Base-by-base conservation (phyloP, 2,888 invertebrate species). In the Lasioglossum oenotherae region DNA sequence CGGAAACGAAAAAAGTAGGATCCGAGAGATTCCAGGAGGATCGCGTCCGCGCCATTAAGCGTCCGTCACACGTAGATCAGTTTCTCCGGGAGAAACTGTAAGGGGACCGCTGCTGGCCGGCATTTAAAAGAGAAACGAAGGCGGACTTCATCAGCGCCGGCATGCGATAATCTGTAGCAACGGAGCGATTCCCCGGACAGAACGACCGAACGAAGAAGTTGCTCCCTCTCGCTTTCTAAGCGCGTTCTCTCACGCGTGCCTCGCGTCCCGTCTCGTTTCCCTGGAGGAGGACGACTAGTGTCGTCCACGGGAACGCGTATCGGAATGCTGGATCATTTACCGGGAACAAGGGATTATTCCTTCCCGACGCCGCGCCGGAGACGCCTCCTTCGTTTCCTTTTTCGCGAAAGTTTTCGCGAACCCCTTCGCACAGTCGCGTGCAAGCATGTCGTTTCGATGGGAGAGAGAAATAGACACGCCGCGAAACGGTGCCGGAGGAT, bases 211-310 rank as follows among this genome's bases (percentile, higher is more conserved):
- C 78, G 75, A 71, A 86, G 75, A 73, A 81, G 72, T 67, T 38
- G 83, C 69, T 74, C 72, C 57, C 81, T 85, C 87, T 86, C 83
- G 84, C 83, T 89, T 89, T 89, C 90, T 90, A 88, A 87, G 82
- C 69, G 81, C 71, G 44, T 74, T 69, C 69, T 64, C 27, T 53
- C 79, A 69, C 72, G 81, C 80, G 82, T 73, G 74, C 75, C 8
- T 1, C 53, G 23, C 10, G 8, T n/a, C 53, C 23, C 53, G 86
- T 80, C 81, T 79, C 60, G 16, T 16, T 46, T 14, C 27, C 64
- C 64, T 16, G 64, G 64, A 31, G 64, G 16, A 88, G 80, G 78
- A 84, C 57, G 75, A 16, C 64, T 31, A 46, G 74, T 27, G 81
- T 81, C 80, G 44, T 80, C 74, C 71, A 41, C 81, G 74, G 60